Percentiles rank a stretch among this genome's conserved stretches.
Evolutionary conservation across 2,113 vertebrate genomes (phyloP).

Genomic region (Ophiodon elongatus): DNA sequence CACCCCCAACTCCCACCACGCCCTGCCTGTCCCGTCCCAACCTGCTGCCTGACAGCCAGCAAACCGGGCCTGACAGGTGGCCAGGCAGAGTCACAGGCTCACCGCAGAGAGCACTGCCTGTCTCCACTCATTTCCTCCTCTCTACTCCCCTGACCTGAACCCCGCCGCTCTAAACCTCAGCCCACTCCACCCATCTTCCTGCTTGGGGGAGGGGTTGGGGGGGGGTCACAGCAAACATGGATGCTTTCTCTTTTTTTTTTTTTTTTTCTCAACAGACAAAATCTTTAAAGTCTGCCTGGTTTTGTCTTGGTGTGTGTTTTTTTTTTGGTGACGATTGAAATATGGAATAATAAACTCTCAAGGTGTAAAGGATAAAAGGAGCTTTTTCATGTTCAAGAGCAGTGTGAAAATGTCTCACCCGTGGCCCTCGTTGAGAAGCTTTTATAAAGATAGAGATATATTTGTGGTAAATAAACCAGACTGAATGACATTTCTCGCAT

Average conservation of each 20-base stretch:
- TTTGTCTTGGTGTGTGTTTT: conserved; percentile 19
- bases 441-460: not conserved
- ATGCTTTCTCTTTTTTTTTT: conserved; percentile 31
- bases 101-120: conserved; percentile 72
- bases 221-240: conserved; percentile 26
- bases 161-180: conserved; percentile 26
- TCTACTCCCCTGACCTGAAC: conserved; percentile 63
- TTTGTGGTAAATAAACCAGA: not conserved
- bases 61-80: conserved; percentile 77
- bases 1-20: too few relatives aligned
- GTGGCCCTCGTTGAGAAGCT: conserved; percentile 1
- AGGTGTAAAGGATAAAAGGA: conserved; percentile 16
- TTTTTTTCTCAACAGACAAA: not conserved
- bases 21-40: conserved; percentile 50
- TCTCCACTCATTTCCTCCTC: conserved; percentile 78
- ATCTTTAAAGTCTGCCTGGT: not conserved
- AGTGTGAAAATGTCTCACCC: not conserved
- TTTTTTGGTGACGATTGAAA: conserved; percentile 19
- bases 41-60: conserved; percentile 72
- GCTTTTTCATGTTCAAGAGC: conserved; percentile 1
- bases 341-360: conserved; percentile 14
- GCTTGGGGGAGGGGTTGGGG: conserved; percentile 13
- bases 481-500: not conserved
- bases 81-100: conserved; percentile 75
- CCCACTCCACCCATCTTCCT: conserved; percentile 46